Evolutionary conservation across 2,797 vertebrate species (phyloP), one percentile per base, ranked within the genome.

Genomic region (Molossus molossus): DNA sequence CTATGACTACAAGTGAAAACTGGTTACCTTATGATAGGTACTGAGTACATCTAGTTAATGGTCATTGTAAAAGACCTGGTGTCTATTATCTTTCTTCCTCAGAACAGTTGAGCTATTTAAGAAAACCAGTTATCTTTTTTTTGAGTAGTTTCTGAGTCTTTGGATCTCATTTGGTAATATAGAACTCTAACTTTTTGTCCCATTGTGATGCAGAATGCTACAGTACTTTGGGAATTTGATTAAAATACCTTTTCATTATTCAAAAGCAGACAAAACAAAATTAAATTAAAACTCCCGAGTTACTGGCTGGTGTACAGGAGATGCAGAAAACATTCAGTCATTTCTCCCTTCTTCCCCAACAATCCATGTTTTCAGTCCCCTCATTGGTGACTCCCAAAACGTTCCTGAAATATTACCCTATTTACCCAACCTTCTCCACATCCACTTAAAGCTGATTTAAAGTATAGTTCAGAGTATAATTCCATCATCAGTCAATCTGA

Each of bases 61-160:
- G 87, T 48, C 25, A 86, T 60, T 83, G 1, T 48, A 64, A 93
- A 29, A 90, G 64, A 20, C 14, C 57, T 25, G 25, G 57, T 5
- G 86, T 25, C 65, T 33, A 3, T 55, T 90, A 53, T 65, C 65
- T 79, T 69, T 58, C 33, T 88, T 81, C 53, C 72, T 50, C 21
- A 0, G 57, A 77, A 91, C 3, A 79, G 57, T 0, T 50, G 55
- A 80, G 29, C 33, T 45, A 79, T n/a, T 91, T 62, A 37, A 83
- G 70, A 91, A 84, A 94, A 88, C 33, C 15, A 33, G n/a, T 67
- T 17, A 53, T 60, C 33, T 69, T 33, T 79, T 87, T 93, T 27
- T 90, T 75, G 76, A 67, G 53, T 60, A 81, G 77, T 77, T 82
- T 75, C 77, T 50, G 85, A 83, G 72, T 55, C 82, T 96, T 50